A percentile compares a stretch with the other conserved stretches of the same genome.
Conservation (phyloP, 2,797 vertebrate species). For the Mormyrus proboscirostris region DNA sequence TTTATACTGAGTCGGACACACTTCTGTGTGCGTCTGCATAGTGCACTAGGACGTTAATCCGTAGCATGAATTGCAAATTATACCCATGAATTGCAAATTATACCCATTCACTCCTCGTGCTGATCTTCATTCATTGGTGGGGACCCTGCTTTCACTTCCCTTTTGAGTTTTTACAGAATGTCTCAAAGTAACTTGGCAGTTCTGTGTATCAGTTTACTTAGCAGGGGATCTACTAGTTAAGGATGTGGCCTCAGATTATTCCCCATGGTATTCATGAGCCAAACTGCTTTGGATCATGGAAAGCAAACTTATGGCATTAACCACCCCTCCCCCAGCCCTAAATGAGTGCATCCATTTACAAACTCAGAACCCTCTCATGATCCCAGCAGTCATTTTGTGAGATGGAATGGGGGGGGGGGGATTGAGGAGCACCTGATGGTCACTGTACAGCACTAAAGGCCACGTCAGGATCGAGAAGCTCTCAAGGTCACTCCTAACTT, state of each 20-base stretch:
- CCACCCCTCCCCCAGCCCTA: neutral
- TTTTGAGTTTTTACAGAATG: conserved; percentile 27
- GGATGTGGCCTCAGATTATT: neutral
- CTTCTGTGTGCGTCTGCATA: neutral
- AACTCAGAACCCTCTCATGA: neutral
- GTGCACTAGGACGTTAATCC: neutral
- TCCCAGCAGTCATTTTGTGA: neutral
- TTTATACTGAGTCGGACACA: neutral
- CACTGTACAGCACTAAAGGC: conserved; percentile 48
- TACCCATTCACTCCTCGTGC: conserved; percentile 41
- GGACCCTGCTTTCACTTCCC: conserved; percentile 45
- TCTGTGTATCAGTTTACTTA: neutral
- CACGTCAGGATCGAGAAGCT: conserved; percentile 51
- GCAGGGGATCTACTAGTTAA: neutral
- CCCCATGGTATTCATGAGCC: neutral
- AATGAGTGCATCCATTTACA: neutral
- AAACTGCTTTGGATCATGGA: neutral
- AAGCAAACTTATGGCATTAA: neutral
- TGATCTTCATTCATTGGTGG: conserved; percentile 42
- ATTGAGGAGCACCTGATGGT: neutral
- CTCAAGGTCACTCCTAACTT: conserved; percentile 33
- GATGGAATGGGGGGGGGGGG: neutral
- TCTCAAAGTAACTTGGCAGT: neutral
- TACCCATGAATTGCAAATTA: neutral
- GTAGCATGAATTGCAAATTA: neutral